Conservation (phyloP, 1,140 invertebrate genomes). For the Holcopasites calliopsidis region DNA sequence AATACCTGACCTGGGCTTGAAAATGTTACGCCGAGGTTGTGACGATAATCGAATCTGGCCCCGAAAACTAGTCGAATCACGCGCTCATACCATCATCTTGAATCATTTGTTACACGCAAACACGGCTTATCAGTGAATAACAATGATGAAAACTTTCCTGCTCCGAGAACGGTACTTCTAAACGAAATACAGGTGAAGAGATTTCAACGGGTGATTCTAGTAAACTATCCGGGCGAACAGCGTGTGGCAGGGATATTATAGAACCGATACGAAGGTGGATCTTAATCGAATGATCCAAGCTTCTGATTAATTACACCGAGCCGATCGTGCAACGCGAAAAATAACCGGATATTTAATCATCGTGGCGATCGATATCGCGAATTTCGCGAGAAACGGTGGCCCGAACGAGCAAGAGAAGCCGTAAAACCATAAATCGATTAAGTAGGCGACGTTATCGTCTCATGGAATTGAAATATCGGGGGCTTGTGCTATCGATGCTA, state of each 20-base stretch:
- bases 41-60: neutral
- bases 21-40: neutral
- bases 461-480: neutral
- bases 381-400: neutral
- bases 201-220: no score
- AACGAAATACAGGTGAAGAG: no score
- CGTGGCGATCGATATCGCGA: neutral
- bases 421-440: slow-evolving; percentile 15
- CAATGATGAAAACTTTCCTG: neutral
- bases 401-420: neutral
- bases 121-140: neutral
- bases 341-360: neutral
- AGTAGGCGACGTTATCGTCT: neutral
- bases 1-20: neutral
- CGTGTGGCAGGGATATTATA: no score
- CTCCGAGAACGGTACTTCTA: no score
- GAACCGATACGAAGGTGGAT: no score
- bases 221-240: no score
- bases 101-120: neutral
- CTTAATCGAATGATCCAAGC: no score
- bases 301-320: no score
- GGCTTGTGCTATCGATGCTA: neutral
- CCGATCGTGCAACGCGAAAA: neutral
- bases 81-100: neutral
- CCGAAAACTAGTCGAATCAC: neutral